A percentile compares a stretch with the other conserved stretches of the same genome.
These are phyloP conservation scores for mouse (Mus musculus) DNA, from an alignment of 2,113 vertebrate species.

Conservation along the genomic window GRCm39 chr5:136493001-136493500, in stretches of 20 bases:
- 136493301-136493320: slow-evolving; percentile 55
- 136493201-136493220: neutral
- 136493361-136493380: neutral
- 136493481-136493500: neutral
- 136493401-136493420: neutral
- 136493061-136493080: neutral
- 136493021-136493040: neutral
- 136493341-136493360: neutral
- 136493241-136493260: slow-evolving; percentile 43
- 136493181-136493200: neutral
- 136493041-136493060: neutral
- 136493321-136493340: slow-evolving; percentile 7
- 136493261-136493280: slow-evolving; percentile 44
- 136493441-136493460: neutral
- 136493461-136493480: neutral
- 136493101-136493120: neutral
- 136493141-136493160: neutral
- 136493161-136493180: neutral
- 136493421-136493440: neutral
- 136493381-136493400: neutral
- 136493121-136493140: neutral
- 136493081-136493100: neutral
- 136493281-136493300: slow-evolving; percentile 59
- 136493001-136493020: neutral
- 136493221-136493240: slow-evolving; percentile 24